These are phyloP conservation scores for Macrobrachium nipponense DNA, from an alignment of 1,140 invertebrate genomes.

Conservation along the genomic window DNA sequence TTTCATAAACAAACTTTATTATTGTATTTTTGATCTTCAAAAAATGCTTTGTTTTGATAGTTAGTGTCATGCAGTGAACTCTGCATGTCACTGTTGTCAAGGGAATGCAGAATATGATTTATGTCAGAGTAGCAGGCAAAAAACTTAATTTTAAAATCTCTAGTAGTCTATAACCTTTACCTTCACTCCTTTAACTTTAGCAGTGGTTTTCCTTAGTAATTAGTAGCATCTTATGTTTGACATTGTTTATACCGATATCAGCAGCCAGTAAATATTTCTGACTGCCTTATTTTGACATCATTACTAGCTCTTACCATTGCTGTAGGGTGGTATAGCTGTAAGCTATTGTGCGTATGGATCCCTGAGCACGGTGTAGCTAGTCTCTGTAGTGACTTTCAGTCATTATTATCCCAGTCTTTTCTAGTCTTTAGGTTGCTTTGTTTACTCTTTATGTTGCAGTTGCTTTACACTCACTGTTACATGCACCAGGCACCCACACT, in stretches of 20 bases:
- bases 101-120: no score
- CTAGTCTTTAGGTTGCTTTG: slow-evolving; percentile 49
- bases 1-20: slow-evolving; percentile 18
- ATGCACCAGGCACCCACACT: slow-evolving; percentile 61
- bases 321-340: slow-evolving; percentile 49
- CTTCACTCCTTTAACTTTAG: no score
- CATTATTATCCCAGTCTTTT: slow-evolving; percentile 14
- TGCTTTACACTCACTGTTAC: slow-evolving; percentile 60
- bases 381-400: slow-evolving; percentile 33
- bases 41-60: slow-evolving; percentile 7
- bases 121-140: no score
- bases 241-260: no score
- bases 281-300: not conserved
- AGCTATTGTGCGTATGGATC: slow-evolving; percentile 48
- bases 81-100: no score
- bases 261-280: no score
- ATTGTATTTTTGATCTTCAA: not conserved
- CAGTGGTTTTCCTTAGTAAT: no score
- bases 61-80: no score
- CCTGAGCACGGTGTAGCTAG: slow-evolving; percentile 49
- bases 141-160: no score
- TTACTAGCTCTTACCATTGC: slow-evolving; percentile 17
- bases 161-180: no score
- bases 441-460: slow-evolving; percentile 43
- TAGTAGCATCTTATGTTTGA: no score